Percentiles rank a stretch among this genome's conserved stretches.
Evolutionary conservation across 2,888 invertebrate genomes (phyloP).

Genomic region (Caenorhabditis sp.): DNA sequence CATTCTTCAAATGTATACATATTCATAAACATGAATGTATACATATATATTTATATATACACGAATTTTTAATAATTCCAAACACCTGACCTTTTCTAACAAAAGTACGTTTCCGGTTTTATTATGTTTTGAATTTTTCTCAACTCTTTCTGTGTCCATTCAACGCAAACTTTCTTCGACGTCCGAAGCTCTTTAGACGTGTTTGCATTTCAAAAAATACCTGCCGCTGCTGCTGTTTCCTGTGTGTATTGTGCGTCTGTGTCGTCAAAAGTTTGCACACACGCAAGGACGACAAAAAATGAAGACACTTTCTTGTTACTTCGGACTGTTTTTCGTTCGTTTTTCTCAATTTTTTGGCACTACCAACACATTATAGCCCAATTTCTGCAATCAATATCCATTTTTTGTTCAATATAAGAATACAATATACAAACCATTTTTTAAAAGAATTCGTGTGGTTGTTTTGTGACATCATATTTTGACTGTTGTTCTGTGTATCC

Average conservation of each 20-base stretch:
- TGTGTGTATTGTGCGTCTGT: not conserved
- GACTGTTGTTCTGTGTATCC: too few relatives aligned
- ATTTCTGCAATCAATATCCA: too few relatives aligned
- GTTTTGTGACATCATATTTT: too few relatives aligned
- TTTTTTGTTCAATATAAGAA: too few relatives aligned
- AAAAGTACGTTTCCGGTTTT: not conserved
- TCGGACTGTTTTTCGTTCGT: not conserved
- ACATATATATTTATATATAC: not conserved
- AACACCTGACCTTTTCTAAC: not conserved
- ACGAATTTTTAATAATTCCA: not conserved
- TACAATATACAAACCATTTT: too few relatives aligned
- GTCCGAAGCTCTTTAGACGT: not conserved
- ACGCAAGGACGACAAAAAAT: not conserved
- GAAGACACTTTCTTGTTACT: not conserved
- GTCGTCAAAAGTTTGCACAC: not conserved
- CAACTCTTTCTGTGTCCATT: not conserved
- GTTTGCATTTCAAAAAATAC: not conserved
- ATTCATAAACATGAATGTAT: too few relatives aligned
- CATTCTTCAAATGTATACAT: too few relatives aligned
- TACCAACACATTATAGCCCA: slow-evolving; percentile 26
- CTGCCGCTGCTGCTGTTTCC: not conserved
- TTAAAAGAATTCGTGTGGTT: too few relatives aligned
- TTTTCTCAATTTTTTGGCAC: slow-evolving; percentile 12
- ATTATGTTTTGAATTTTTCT: not conserved
- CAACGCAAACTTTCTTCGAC: not conserved